phyloP scores from a whole-genome alignment of 2,797 vertebrate species.

The Rhinichthys osculus region DNA sequence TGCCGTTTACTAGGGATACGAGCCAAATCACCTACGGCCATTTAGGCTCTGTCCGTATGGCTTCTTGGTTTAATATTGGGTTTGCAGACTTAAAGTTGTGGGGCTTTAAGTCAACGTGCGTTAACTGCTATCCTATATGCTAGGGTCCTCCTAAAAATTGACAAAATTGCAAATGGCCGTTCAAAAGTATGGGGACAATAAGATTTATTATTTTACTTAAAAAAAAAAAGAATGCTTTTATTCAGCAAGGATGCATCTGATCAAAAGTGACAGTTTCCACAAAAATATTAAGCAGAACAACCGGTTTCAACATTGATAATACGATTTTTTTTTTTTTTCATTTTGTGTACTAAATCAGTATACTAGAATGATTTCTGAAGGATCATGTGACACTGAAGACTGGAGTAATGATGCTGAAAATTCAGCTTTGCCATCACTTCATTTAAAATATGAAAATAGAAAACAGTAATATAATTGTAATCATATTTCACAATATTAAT shows the following conservation, averaged over 20 bases:
- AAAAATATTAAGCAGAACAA: too few species aligned
- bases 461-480: too few species aligned
- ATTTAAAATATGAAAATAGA: too few species aligned
- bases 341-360: too few species aligned
- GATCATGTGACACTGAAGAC: too few species aligned
- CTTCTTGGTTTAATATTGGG: slow-evolving; percentile 35
- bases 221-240: too few species aligned
- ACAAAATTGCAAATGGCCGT: neutral
- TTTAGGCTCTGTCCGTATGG: slow-evolving; percentile 45
- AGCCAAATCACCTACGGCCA: slow-evolving; percentile 47
- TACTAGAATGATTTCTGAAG: too few species aligned
- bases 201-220: neutral
- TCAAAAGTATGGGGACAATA: neutral
- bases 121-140: neutral
- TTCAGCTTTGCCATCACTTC: too few species aligned
- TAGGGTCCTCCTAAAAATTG: neutral
- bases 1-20: slow-evolving; percentile 50
- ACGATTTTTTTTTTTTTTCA: too few species aligned
- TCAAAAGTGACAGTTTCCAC: neutral
- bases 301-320: too few species aligned
- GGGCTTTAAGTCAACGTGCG: neutral
- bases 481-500: too few species aligned
- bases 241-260: neutral
- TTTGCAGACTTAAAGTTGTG: slow-evolving; percentile 11
- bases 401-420: too few species aligned